Conservation (phyloP, 2,797 vertebrate species). For the Acanthis flammea region DNA sequence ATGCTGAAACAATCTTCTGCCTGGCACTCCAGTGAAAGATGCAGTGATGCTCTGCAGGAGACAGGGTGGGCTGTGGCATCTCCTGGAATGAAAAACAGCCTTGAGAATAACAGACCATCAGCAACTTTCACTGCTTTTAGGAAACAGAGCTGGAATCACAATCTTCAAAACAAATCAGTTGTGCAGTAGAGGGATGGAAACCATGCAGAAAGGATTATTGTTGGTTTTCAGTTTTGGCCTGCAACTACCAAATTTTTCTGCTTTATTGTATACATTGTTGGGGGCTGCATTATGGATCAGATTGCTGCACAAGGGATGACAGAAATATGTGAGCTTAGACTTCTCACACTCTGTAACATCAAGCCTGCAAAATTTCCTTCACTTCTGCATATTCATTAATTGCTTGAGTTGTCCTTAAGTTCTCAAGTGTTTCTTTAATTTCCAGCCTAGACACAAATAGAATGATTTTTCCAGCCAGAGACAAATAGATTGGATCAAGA, state of each 20-base stretch:
- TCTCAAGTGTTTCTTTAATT: slow-evolving; percentile 32
- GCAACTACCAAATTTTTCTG: neutral
- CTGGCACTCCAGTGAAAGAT: neutral
- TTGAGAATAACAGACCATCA: neutral
- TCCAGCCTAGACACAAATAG: neutral
- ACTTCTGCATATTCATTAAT: neutral
- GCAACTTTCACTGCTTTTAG: neutral
- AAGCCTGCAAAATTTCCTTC: neutral
- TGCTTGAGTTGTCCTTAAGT: neutral
- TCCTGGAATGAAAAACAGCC: neutral
- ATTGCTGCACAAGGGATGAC: neutral
- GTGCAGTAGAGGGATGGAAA: neutral
- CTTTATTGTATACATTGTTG: neutral
- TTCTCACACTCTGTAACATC: neutral
- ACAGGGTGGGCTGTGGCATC: too few species aligned
- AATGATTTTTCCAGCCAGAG: slow-evolving; percentile 40
- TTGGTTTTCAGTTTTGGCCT: neutral
- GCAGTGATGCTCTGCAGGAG: neutral
- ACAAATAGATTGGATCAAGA: slow-evolving; percentile 8
- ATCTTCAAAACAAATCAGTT: neutral
- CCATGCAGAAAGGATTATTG: neutral
- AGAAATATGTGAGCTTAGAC: neutral
- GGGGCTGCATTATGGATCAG: neutral
- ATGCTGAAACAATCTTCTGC: neutral
- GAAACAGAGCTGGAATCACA: neutral